Conservation (phyloP, 2,888 invertebrate genomes). For the Scaptomyza parva region DNA sequence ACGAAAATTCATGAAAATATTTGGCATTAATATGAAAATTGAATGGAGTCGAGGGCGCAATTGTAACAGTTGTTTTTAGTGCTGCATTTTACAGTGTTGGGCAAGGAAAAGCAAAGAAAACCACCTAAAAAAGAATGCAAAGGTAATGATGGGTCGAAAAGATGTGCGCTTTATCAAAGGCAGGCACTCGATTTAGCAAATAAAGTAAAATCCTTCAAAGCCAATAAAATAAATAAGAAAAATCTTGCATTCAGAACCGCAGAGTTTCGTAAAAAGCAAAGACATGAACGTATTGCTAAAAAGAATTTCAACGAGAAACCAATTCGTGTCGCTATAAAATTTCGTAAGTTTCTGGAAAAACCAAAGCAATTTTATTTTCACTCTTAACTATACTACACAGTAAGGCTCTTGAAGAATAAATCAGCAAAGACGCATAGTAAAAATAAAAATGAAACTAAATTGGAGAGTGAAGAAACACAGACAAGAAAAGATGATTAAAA, state of each 20-base stretch:
- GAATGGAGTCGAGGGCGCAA: conserved; percentile 26
- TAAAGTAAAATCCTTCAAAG: neutral
- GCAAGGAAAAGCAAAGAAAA: neutral
- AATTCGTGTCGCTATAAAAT: neutral
- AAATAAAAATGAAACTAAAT: neutral
- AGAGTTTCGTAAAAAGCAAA: neutral
- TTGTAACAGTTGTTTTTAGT: conserved; percentile 12
- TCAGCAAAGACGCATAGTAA: neutral
- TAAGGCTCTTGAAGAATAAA: neutral
- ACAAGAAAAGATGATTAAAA: neutral
- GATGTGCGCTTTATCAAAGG: neutral
- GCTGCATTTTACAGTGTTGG: conserved; percentile 20
- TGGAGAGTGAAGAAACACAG: neutral
- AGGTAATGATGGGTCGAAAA: neutral
- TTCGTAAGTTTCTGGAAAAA: conserved; percentile 8
- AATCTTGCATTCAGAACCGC: neutral
- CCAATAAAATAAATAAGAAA: neutral
- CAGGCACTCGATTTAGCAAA: neutral
- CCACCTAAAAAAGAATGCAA: neutral
- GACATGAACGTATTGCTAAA: neutral
- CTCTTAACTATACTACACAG: neutral
- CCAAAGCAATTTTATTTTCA: neutral
- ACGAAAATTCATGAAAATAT: conserved; percentile 49
- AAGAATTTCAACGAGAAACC: neutral
- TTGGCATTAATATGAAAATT: conserved; percentile 53